Conservation (phyloP, 2,113 vertebrate species). For the Ahaetulla prasina region DNA sequence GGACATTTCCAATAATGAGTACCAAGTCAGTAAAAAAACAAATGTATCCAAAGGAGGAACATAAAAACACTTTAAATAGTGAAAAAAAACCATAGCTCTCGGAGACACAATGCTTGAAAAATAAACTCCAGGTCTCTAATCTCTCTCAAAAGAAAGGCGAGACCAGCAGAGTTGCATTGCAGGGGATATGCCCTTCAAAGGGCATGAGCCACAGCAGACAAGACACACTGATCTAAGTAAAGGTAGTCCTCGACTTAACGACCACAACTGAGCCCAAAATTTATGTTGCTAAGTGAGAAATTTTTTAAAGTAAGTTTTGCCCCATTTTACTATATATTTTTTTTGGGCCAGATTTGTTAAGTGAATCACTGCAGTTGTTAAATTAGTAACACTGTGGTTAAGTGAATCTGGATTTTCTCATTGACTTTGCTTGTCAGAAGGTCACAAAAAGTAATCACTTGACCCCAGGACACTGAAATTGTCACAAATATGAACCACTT, state of each 20-base stretch:
- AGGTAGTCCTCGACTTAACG: background rate
- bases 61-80: background rate
- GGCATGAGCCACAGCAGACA: background rate
- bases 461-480: background rate
- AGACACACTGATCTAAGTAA: background rate
- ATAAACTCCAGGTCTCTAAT: background rate
- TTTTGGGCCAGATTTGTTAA: background rate
- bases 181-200: background rate
- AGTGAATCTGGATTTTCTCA: background rate
- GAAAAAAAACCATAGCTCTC: background rate
- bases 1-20: background rate
- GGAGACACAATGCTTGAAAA: background rate
- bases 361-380: background rate
- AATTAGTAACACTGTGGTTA: background rate
- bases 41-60: background rate
- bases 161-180: background rate
- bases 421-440: background rate
- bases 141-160: background rate
- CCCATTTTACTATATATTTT: background rate
- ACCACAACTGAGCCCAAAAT: background rate
- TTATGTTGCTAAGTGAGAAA: background rate
- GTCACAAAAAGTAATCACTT: background rate
- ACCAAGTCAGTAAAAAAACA: background rate
- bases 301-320: background rate
- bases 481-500: background rate